A percentile compares a stretch with the other conserved stretches of the same genome.
Evolutionary conservation across 2,888 invertebrate species (phyloP).

Genomic region (Cerastis rubricosa): DNA sequence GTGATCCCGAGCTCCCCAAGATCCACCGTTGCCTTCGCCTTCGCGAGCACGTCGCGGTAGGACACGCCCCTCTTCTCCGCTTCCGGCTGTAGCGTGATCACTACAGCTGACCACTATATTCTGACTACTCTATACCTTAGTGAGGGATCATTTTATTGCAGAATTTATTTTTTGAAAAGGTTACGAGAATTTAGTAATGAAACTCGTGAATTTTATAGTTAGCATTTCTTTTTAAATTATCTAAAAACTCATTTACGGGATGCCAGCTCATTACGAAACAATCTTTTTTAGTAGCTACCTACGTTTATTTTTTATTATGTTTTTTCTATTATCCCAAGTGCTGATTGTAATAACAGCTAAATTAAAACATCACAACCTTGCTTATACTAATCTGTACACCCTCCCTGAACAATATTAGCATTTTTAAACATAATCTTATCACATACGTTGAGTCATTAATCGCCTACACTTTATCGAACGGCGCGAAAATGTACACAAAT

Average conservation of each 20-base stretch:
- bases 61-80: too few species aligned
- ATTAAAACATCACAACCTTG: constrained; percentile 39
- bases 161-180: constrained; percentile 25
- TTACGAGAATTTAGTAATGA: constrained; percentile 25
- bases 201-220: constrained; percentile 14
- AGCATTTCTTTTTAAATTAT: constrained; percentile 6
- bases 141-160: constrained; percentile 32
- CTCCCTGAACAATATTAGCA: constrained; percentile 61
- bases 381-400: constrained; percentile 43
- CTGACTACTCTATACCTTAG: constrained; percentile 20
- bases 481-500: constrained; percentile 88
- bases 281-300: neutral
- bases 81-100: too few species aligned
- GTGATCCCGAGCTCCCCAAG: too few species aligned
- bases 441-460: constrained; percentile 80
- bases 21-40: too few species aligned
- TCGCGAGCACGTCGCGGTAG: too few species aligned
- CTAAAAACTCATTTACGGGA: constrained; percentile 8
- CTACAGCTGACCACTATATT: too few species aligned
- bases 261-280: neutral
- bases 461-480: constrained; percentile 81
- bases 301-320: neutral
- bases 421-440: constrained; percentile 79
- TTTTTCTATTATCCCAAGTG: neutral
- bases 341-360: constrained; percentile 7